Evolutionary conservation across 2,797 vertebrate species (phyloP), one percentile per base, ranked within the genome.

Genomic region (Nyctibius grandis): DNA sequence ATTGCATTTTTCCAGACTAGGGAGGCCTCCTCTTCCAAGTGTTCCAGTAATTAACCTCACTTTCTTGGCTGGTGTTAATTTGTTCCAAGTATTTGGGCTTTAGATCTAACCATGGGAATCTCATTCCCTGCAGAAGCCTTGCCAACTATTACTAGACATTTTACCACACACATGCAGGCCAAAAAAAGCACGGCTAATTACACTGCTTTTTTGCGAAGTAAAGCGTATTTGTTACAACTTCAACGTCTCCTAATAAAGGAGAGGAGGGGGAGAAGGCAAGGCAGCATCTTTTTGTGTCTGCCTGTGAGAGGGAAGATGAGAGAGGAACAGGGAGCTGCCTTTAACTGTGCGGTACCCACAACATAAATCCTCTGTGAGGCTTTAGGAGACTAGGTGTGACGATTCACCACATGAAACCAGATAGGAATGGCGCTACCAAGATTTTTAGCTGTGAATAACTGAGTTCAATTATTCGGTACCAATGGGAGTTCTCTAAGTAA

Each of bases 31-130:
- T 89, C 83, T 87, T 97, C 89, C 91, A 97, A 95, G 84, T 86
- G 80, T 89, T 89, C 89, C 87, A 90, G 85, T 96, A 92, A 94
- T 72, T 91, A 95, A 92, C 91, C 95, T 98, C 89, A 94, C 95
- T 98, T 97, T 97, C 95, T 97, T 96, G 96, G 97, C 87, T 74
- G 97, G 97, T 96, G 94, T 95, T 98, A 97, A 91, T 97, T 97
- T 97, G 91, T 97, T 97, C 97, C 95, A 94, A 97, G 96, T 96
- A 96, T 96, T 97, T 97, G 72, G 88, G 97, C 94, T 92, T 97
- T 97, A 96, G 97, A 96, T 97, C 96, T 97, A 97, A 94, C 97
- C 96, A 94, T 85, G 96, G 96, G 98, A 97, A 97, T 93, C 88
- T 96, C 77, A 53, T 96, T 95, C 95, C 75, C 91, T 91, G 76